These are phyloP conservation scores for Leptoteleia sp. DNA, from an alignment of 1,140 invertebrate species.

Conservation along the genomic window DNA sequence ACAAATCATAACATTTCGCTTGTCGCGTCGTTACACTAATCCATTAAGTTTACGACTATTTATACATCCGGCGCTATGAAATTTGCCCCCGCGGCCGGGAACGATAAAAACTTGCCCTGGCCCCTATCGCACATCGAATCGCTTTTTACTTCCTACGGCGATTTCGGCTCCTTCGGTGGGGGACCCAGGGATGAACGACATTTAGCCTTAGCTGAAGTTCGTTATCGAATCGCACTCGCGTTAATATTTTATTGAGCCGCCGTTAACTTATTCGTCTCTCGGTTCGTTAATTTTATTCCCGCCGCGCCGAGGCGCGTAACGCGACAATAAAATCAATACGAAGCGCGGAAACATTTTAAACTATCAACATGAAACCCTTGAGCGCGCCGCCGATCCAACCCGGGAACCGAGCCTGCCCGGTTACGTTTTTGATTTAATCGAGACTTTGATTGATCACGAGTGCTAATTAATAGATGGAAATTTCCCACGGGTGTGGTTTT, in stretches of 20 bases:
- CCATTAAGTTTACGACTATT: constrained; percentile 58
- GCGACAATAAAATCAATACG: constrained; percentile 49
- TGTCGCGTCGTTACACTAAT: constrained; percentile 55
- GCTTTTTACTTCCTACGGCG: constrained; percentile 6
- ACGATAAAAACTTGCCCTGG: too few species aligned
- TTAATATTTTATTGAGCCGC: constrained; percentile 44
- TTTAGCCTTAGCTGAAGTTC: constrained; percentile 7
- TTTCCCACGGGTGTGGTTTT: not conserved
- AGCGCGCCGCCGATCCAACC: not conserved
- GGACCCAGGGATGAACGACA: constrained; percentile 18
- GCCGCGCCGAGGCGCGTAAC: constrained; percentile 29
- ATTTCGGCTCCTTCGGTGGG: too few species aligned
- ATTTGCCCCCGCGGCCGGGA: too few species aligned
- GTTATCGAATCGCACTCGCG: constrained; percentile 14
- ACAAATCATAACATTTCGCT: constrained; percentile 56
- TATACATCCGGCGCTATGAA: constrained; percentile 45
- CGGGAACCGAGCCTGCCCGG: too few species aligned
- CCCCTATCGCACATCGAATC: constrained; percentile 49
- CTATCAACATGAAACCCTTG: constrained; percentile 36
- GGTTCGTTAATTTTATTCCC: constrained; percentile 50
- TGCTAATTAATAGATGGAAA: constrained; percentile 8
- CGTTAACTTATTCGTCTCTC: constrained; percentile 44
- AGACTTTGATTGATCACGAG: constrained; percentile 4
- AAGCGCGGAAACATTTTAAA: constrained; percentile 34
- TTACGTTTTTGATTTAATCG: constrained; percentile 33